Evolutionary conservation across 2,797 vertebrate genomes (phyloP).

Genomic region (Hybognathus amarus): DNA sequence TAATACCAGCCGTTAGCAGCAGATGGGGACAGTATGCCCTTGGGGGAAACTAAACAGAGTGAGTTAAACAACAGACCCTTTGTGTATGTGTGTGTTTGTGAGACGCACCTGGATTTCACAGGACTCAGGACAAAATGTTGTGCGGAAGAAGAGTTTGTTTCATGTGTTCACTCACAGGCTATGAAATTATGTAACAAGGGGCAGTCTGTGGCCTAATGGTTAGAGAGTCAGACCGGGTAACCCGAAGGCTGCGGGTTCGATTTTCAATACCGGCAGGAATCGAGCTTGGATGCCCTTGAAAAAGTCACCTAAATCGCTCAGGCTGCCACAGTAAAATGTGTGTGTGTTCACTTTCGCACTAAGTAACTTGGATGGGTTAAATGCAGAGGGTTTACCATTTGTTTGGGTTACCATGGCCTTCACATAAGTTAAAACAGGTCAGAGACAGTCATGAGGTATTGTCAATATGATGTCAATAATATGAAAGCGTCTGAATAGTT

Average conservation of each 20-base stretch:
- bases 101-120: conserved; percentile 16
- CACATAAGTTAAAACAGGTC: not conserved
- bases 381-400: too few species aligned
- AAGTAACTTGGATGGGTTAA: too few species aligned
- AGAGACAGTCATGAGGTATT: not conserved
- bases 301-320: too few species aligned
- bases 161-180: not conserved
- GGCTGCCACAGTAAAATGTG: too few species aligned
- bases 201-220: too few species aligned
- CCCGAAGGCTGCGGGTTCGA: too few species aligned
- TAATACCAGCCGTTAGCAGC: not conserved
- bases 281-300: too few species aligned
- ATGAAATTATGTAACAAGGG: not conserved
- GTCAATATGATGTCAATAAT: not conserved
- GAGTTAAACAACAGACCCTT: conserved; percentile 46
- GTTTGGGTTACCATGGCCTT: too few species aligned
- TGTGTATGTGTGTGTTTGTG: conserved; percentile 36
- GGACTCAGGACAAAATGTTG: conserved; percentile 3
- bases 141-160: not conserved
- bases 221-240: too few species aligned
- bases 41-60: conserved; percentile 10
- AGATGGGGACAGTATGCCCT: conserved; percentile 45
- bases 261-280: too few species aligned
- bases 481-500: not conserved
- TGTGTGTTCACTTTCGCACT: too few species aligned